Conservation (phyloP, 2,888 invertebrate species). For the Leptopilina syphax region DNA sequence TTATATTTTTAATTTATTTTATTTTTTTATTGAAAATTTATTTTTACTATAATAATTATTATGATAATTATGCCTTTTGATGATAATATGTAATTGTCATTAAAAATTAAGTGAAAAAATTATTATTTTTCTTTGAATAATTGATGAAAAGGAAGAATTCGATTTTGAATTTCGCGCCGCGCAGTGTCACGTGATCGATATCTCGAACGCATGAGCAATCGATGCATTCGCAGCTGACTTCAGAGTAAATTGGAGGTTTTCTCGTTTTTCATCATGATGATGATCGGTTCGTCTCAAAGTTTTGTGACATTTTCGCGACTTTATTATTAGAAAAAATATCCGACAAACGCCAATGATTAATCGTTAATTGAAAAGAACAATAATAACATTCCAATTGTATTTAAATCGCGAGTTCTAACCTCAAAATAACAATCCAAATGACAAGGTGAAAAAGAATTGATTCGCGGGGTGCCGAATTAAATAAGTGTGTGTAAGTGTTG, state of each 20-base stretch:
- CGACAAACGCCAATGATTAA: not conserved
- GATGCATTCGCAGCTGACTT: not conserved
- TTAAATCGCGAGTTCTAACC: not conserved
- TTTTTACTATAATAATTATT: too few relatives aligned
- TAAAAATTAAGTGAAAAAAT: too few relatives aligned
- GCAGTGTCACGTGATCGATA: slow-evolving; percentile 1
- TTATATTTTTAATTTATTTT: too few relatives aligned
- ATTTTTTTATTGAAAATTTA: too few relatives aligned
- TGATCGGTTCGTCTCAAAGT: slow-evolving; percentile 71
- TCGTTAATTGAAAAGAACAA: not conserved
- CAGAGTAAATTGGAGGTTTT: slow-evolving; percentile 37
- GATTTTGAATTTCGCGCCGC: not conserved
- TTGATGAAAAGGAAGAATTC: too few relatives aligned
- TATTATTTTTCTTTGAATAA: too few relatives aligned
- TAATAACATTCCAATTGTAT: not conserved
- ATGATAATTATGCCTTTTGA: too few relatives aligned
- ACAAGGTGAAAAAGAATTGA: not conserved
- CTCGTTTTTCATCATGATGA: slow-evolving; percentile 60
- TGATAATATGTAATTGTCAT: too few relatives aligned
- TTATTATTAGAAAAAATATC: slow-evolving; percentile 39
- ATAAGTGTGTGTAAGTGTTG: not conserved
- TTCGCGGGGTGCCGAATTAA: slow-evolving; percentile 20
- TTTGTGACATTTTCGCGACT: slow-evolving; percentile 63
- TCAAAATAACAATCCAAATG: not conserved
- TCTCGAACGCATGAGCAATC: slow-evolving; percentile 20